Evolutionary conservation across 2,888 invertebrate species (phyloP).

Genomic region (Agrotis segetum): DNA sequence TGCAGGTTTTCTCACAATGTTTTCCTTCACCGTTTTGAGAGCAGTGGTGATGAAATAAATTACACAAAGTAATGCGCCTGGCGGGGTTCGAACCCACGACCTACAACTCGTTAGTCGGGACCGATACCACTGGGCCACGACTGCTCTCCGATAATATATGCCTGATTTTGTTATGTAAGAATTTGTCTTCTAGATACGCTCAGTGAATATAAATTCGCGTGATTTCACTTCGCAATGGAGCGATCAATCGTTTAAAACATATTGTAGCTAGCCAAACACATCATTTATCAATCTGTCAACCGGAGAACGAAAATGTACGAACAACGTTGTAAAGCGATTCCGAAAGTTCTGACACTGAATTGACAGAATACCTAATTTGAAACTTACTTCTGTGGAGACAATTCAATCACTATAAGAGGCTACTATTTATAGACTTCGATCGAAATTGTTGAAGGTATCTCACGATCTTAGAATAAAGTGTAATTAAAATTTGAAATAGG

Average conservation of each 20-base stretch:
- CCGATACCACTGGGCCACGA: too few relatives aligned
- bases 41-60: too few relatives aligned
- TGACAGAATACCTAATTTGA: neutral
- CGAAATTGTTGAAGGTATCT: neutral
- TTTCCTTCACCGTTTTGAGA: too few relatives aligned
- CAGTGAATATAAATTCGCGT: neutral
- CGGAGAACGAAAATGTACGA: slow-evolving; percentile 1
- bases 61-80: too few relatives aligned
- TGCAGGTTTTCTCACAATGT: too few relatives aligned
- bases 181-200: neutral
- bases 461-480: too few relatives aligned
- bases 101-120: too few relatives aligned
- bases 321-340: neutral
- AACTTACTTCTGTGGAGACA: neutral
- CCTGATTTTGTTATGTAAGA: too few relatives aligned
- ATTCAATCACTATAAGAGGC: neutral
- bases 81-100: too few relatives aligned
- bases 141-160: too few relatives aligned
- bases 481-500: too few relatives aligned
- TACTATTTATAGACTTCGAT: neutral
- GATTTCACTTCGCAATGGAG: slow-evolving; percentile 13
- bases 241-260: slow-evolving; percentile 10
- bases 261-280: slow-evolving; percentile 28
- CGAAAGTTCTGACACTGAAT: neutral
- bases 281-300: slow-evolving; percentile 34